Evolutionary conservation across 2,113 vertebrate species (phyloP), one percentile per base, ranked within the genome.

Genomic region (Boulengeromyrus knoepffleri): DNA sequence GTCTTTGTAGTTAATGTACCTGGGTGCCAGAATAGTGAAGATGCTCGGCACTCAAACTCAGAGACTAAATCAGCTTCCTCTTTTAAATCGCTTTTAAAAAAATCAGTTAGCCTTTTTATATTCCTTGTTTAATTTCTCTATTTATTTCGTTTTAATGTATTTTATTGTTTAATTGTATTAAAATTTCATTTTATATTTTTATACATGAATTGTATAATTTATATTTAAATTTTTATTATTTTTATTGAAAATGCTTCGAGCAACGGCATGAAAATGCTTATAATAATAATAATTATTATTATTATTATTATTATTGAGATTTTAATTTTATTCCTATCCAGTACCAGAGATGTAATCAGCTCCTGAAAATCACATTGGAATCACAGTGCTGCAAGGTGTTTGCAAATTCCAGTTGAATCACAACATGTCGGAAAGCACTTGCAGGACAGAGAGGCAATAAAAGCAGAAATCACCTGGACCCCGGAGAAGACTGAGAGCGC

Each of bases 401-500:
- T 36, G 15, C 77, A 56, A 36, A 52, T 12, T 9, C 21, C 62
- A 87, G 24, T 53, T 45, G 10, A 47, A 45, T 87, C 49, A 36
- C 13, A 52, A 53, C 3, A 87, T 13, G 45, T 31, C 21, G 3
- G 47, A 15, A 27, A 53, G 50, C 12, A 87, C 50, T 87, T 17
- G 13, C 24, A 19, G 50, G 50, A 5, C 50, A 74, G 39, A 46
- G 24, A 45, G 8, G 87, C 17, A 88, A 88, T 42, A 46, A 62
- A 53, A 42, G 56, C 24, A 62, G 84, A 24, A 85, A 89, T 90
- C 92, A 96, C 96, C 96, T 97, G 96, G 90, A 96, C 94, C 93
- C 95, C 95, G 85, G 96, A 95, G 93, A 96, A 96, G 85, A 96
- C 95, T 87, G 96, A 96, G 90, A 97, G 93, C 52, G 95, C 95